Evolutionary conservation across 2,113 vertebrate genomes (phyloP).

Genomic region (Etia nguti): DNA sequence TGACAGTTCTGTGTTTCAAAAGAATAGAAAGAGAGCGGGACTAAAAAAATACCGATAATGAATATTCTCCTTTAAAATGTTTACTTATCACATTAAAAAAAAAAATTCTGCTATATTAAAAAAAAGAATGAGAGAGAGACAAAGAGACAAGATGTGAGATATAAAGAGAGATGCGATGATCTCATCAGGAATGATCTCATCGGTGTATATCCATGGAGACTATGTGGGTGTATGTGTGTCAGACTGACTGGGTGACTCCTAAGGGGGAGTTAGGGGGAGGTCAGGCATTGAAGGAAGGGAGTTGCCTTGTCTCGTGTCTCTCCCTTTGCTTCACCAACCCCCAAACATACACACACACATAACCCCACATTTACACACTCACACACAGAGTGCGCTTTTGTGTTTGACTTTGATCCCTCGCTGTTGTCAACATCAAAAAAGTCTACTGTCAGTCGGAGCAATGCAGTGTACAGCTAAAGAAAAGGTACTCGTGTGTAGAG

Average conservation of each 20-base stretch:
- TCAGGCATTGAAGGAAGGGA: not conserved
- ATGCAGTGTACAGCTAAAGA: not conserved
- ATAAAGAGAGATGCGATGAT: constrained; percentile 17
- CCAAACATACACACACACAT: not conserved
- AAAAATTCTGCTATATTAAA: not conserved
- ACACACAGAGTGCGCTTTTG: constrained; percentile 24
- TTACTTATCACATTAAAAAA: not conserved
- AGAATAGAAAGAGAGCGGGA: fast-evolving
- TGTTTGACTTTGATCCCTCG: constrained; percentile 51
- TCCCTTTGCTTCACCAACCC: not conserved
- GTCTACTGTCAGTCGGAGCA: constrained; percentile 31
- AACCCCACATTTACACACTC: not conserved
- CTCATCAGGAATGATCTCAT: constrained; percentile 61
- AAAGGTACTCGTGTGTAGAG: not conserved
- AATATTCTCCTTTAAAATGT: not conserved
- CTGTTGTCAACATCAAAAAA: constrained; percentile 55
- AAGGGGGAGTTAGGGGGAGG: not conserved
- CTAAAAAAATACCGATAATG: not conserved
- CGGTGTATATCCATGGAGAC: not conserved
- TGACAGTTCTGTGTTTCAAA: not conserved
- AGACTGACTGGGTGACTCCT: constrained; percentile 17
- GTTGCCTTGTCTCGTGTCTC: constrained; percentile 4
- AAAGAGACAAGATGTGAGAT: not conserved
- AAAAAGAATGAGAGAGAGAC: not conserved
- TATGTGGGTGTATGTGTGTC: not conserved